Evolutionary conservation across 2,888 invertebrate species (phyloP).

Genomic region (Galerucella nymphaeae): DNA sequence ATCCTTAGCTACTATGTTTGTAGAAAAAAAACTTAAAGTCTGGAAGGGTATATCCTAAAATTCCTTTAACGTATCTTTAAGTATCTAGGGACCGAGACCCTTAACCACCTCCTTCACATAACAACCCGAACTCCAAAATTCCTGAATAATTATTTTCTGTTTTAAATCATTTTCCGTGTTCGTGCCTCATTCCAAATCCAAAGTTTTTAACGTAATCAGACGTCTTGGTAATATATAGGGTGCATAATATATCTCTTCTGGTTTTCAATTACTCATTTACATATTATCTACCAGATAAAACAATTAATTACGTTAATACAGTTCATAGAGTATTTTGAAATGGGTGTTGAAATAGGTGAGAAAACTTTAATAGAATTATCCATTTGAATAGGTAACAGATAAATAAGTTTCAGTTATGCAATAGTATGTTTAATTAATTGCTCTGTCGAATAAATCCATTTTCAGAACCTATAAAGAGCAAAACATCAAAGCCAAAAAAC

Average conservation of each 20-base stretch:
- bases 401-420: conserved; percentile 16
- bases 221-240: conserved; percentile 43
- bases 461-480: not conserved
- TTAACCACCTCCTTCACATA: not conserved
- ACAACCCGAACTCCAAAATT: conserved; percentile 31
- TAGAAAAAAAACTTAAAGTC: not conserved
- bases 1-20: too few relatives aligned
- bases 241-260: conserved; percentile 46
- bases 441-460: not conserved
- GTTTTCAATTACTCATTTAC: conserved; percentile 42
- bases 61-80: not conserved
- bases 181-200: conserved; percentile 37
- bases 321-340: conserved; percentile 28
- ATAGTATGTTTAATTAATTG: not conserved
- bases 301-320: conserved; percentile 38
- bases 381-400: conserved; percentile 26
- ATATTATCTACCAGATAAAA: conserved; percentile 45
- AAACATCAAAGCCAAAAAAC: too few relatives aligned
- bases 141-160: conserved; percentile 47
- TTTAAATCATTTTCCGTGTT: conserved; percentile 48
- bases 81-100: not conserved
- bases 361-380: conserved; percentile 35
- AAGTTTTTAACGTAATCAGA: conserved; percentile 45
- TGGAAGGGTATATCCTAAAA: not conserved
- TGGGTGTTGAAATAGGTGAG: conserved; percentile 33